Evolutionary conservation across 2,113 vertebrate genomes (phyloP).

Genomic region (Climacteris rufus): DNA sequence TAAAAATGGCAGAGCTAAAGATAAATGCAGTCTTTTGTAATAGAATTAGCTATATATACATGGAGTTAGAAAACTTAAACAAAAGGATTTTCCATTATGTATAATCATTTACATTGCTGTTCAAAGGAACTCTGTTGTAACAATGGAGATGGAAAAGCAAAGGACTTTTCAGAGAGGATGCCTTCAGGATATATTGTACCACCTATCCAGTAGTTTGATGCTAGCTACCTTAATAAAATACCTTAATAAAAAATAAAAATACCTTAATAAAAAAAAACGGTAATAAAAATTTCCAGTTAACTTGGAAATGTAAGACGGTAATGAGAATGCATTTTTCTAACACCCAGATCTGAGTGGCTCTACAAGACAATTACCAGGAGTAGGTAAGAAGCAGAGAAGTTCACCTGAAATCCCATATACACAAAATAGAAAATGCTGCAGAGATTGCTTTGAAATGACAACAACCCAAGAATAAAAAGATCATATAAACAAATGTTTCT

Average conservation of each 20-base stretch:
- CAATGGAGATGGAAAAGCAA: background rate
- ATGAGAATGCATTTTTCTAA: background rate
- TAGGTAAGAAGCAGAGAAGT: background rate
- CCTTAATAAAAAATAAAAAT: background rate
- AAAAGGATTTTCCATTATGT: background rate
- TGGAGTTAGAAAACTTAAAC: background rate
- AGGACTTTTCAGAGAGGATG: background rate
- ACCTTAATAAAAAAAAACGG: background rate
- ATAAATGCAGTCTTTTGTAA: background rate
- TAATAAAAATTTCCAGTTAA: background rate
- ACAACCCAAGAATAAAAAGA: background rate
- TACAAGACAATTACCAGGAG: background rate
- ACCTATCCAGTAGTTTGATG: background rate
- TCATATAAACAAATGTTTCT: background rate
- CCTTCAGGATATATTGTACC: background rate
- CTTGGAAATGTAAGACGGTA: background rate
- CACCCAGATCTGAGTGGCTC: background rate
- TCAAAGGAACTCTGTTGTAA: background rate
- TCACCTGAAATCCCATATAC: background rate
- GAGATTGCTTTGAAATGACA: background rate
- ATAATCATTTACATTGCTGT: background rate
- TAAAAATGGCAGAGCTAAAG: background rate
- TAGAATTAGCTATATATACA: background rate
- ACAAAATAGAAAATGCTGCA: background rate
- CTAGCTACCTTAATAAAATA: background rate